Base-by-base conservation (phyloP, 2,888 invertebrate genomes). In the Plagodis pulveraria region DNA sequence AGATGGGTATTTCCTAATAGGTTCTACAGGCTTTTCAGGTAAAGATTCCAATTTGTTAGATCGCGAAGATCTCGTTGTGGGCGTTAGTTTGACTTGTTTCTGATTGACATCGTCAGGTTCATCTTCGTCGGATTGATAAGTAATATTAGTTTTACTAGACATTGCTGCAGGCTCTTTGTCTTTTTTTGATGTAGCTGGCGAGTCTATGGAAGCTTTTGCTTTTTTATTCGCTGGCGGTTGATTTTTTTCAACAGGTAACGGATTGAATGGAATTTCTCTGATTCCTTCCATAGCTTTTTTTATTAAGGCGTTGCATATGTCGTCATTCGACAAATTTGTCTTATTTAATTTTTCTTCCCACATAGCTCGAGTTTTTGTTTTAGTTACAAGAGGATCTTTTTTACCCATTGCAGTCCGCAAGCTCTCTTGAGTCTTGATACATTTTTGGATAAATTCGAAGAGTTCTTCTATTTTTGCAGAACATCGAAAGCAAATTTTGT, bases 401-500 rank as follows among this genome's bases (percentile, higher is more conserved):
- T 80, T 84, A 49, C 89, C 90, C 36, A 88, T 50, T 6, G 75
- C 73, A 41, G 72, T 78, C 0, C 78, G 72, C 50, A 92, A 72
- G 64, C 69, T 91, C 43, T 86, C 78, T 74, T 93, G 93, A 1
- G 91, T 87, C 68, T 79, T 86, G 44, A 87, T 76, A 81, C 93
- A 93, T 73, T 84, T 92, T 46, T 91, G 84, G 47, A 90, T 80
- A 74, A 93, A 93, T 69, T 93, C 93, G 74, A 89, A 73, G 5
- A 93, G 76, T 66, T 93, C 93, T 69, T 92, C 90, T 34, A 93
- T 80, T 69, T 93, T 93, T 10, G 93, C 93, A 56, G 93, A 93
- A 65, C 93, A 93, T 11, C 93, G 80, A 65, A 91, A 93, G 70
- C 93, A 93, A 57, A 93, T 91, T 81, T 90, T 93, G 67, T 93